A percentile compares a stretch with the other conserved stretches of the same genome.
phyloP scores from a whole-genome alignment of 2,113 vertebrate genomes.

The Solea solea region DNA sequence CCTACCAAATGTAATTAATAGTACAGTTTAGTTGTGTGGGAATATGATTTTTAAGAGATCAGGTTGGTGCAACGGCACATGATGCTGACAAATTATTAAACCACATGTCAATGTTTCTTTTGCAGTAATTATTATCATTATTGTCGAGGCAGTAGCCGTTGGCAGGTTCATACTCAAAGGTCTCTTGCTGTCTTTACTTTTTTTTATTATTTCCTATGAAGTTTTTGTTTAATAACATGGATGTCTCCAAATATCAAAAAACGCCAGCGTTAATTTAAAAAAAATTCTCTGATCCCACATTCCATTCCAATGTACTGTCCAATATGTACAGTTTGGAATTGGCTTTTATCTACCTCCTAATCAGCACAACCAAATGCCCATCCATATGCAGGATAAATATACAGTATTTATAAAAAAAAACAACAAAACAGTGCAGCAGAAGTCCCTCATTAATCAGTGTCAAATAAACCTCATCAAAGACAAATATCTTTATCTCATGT shows the following conservation, averaged over 20 bases:
- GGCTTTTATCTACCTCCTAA: too few relatives aligned
- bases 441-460: neutral
- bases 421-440: neutral
- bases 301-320: too few relatives aligned
- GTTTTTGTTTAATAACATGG: conserved; percentile 18
- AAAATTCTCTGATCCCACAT: neutral
- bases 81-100: neutral
- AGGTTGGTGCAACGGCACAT: neutral
- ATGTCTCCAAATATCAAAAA: conserved; percentile 21
- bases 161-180: neutral
- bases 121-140: too few relatives aligned
- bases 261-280: conserved; percentile 20
- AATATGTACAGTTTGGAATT: too few relatives aligned
- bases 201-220: conserved; percentile 36
- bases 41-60: too few relatives aligned
- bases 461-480: conserved; percentile 5
- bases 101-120: too few relatives aligned
- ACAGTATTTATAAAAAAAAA: too few relatives aligned
- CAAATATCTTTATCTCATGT: conserved; percentile 11
- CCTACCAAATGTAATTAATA: too few relatives aligned
- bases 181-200: neutral
- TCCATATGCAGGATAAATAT: too few relatives aligned
- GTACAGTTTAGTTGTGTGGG: too few relatives aligned
- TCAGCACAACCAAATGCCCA: too few relatives aligned
- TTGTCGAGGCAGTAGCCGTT: neutral